These are phyloP conservation scores for Tinea trinotella DNA, from an alignment of 2,888 invertebrate genomes.

Conservation along the genomic window DNA sequence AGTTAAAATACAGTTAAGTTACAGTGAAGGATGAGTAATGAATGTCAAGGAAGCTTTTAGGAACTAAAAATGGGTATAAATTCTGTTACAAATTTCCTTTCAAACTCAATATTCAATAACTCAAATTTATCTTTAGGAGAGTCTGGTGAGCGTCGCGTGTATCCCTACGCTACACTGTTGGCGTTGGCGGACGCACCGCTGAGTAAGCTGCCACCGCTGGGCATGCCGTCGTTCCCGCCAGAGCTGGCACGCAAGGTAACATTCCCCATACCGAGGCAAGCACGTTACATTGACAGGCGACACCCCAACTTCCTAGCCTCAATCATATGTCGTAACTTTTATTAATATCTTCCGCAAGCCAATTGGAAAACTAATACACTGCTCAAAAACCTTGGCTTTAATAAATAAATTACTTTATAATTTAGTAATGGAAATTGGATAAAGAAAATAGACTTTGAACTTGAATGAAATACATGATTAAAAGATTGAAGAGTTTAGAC, in stretches of 20 bases:
- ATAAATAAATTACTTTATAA: too few relatives aligned
- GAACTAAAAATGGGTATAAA: too few relatives aligned
- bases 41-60: too few relatives aligned
- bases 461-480: too few relatives aligned
- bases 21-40: too few relatives aligned
- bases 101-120: too few relatives aligned
- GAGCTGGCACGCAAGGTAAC: conserved; percentile 68
- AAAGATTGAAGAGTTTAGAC: too few relatives aligned
- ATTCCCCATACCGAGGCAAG: conserved; percentile 26
- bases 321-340: conserved; percentile 63
- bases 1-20: too few relatives aligned
- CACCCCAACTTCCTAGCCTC: conserved; percentile 63
- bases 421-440: too few relatives aligned
- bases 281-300: conserved; percentile 38
- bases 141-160: conserved; percentile 48
- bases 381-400: too few relatives aligned
- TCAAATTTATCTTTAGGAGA: conserved; percentile 33
- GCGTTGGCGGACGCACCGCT: conserved; percentile 70
- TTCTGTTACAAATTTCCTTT: too few relatives aligned
- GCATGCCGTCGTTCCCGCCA: conserved; percentile 58
- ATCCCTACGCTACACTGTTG: conserved; percentile 69
- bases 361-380: neutral
- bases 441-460: too few relatives aligned
- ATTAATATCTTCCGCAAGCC: conserved; percentile 31
- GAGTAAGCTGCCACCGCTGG: conserved; percentile 66